Evolutionary conservation across 2,113 vertebrate species (phyloP).

Genomic region (Acrocephalus kingi): DNA sequence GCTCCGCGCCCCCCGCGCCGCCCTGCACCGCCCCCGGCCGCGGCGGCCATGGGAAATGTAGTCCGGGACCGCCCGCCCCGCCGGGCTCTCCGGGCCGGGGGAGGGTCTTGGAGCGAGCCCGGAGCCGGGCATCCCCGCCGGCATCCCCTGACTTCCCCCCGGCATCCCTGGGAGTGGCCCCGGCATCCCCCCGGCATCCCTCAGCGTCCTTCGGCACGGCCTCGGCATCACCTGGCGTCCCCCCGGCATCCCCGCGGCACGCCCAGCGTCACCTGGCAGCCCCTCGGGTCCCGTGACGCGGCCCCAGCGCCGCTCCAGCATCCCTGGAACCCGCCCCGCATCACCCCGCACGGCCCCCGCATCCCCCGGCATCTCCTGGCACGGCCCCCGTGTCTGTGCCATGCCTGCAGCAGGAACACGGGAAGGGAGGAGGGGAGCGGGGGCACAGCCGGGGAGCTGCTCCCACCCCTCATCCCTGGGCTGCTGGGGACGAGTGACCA

Average conservation of each 20-base stretch:
- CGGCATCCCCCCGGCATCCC: background rate
- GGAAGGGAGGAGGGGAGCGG: background rate
- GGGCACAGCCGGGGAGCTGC: accelerated
- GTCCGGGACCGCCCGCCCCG: background rate
- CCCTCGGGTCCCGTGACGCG: background rate
- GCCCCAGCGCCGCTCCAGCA: background rate
- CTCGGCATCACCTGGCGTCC: background rate
- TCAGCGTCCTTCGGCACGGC: background rate
- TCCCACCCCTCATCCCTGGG: background rate
- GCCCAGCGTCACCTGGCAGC: background rate
- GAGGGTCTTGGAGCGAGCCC: background rate
- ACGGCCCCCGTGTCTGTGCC: background rate
- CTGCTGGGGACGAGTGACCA: accelerated
- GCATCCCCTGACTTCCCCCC: background rate
- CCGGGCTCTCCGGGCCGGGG: background rate
- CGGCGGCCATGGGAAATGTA: background rate
- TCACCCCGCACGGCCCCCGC: background rate
- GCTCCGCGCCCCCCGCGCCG: background rate
- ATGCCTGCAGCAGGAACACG: background rate
- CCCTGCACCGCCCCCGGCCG: background rate
- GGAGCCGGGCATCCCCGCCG: background rate
- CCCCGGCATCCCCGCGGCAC: background rate
- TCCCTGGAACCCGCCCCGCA: background rate
- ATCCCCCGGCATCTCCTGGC: background rate
- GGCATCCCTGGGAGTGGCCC: background rate